Evolutionary conservation across 2,888 invertebrate genomes (phyloP), one percentile per base, ranked within the genome.

Genomic region (Mechanitis mazaeus): DNA sequence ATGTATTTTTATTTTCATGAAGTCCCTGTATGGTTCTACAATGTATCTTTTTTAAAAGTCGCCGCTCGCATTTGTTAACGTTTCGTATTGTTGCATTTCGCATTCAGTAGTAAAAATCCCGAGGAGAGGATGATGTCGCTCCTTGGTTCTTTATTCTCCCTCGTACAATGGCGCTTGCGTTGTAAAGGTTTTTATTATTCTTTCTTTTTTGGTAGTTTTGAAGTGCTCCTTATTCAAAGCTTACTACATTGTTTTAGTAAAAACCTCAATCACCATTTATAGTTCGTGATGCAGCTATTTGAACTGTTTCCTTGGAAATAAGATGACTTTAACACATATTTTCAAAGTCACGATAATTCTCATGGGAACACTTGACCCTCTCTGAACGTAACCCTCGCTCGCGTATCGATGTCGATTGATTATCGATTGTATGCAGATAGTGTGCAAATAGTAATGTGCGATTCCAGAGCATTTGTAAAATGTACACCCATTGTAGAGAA

Each of bases 321-420:
- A 65, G 56, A 59, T 58, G 54, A 60, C 60, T 65, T 68, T 67
- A 67, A 67, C 65, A 67, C 68, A 65, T 65, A 61, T 67, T 61
- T 67, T 56, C 60, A 68, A 50, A 50, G 50, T 50, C 56, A 62
- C 59, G 61, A 60, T 57, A 60, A 55, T 58, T 57, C 61, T 63
- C 59, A 64, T 62, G 62, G 66, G 54, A 63, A 58, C 60, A 68
- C 63, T 68, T 66, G 64, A 60, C 63, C 50, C 50, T 50, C 50
- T 31, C 50, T 50, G 50, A 31, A 31, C n/a, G 50, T 50, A 50
- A 50, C 50, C 31, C 42, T 50, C 31, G 54, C 45, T 62, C 56
- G 53, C 31, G 42, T 38, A 50, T 54, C 35, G 54, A 45, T 38
- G 31, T 59, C 55, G 56, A 61, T 56, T 61, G 61, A 55, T 67